A percentile compares a stretch with the other conserved stretches of the same genome.
These are phyloP conservation scores for Eubasilissa splendida DNA, from an alignment of 2,888 invertebrate species.

Conservation along the genomic window DNA sequence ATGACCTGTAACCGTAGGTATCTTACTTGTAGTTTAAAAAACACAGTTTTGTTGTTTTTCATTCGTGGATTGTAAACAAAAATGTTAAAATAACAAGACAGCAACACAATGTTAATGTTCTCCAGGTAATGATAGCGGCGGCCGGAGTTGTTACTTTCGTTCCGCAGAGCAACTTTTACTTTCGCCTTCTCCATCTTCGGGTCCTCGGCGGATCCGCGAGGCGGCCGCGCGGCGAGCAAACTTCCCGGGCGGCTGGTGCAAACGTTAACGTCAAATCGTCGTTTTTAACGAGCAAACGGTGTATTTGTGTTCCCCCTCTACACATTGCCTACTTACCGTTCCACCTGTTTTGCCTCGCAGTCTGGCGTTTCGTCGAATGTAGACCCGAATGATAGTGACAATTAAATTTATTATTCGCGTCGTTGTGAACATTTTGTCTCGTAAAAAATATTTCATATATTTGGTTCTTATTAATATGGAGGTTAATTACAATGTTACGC, in stretches of 20 bases:
- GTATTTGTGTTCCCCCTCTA: slow-evolving; percentile 10
- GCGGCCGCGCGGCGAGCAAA: not conserved
- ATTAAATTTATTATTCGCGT: not conserved
- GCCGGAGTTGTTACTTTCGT: slow-evolving; percentile 47
- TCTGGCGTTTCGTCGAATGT: not conserved
- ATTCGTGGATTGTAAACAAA: too few species aligned
- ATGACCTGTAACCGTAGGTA: too few species aligned
- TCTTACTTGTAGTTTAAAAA: too few species aligned
- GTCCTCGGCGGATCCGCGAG: not conserved
- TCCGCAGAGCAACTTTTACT: slow-evolving; percentile 52
- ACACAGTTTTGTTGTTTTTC: too few species aligned
- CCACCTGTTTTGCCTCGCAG: slow-evolving; percentile 4
- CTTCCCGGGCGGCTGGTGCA: not conserved
- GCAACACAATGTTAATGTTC: slow-evolving; percentile 5
- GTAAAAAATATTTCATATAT: too few species aligned
- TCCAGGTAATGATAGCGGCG: not conserved
- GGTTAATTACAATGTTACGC: too few species aligned
- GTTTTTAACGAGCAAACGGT: not conserved
- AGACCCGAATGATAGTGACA: slow-evolving; percentile 2
- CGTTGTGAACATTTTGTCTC: too few species aligned
- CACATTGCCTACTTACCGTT: slow-evolving; percentile 1
- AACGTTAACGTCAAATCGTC: not conserved
- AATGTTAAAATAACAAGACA: not conserved
- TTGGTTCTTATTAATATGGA: too few species aligned
- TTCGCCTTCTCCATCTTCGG: slow-evolving; percentile 43